Evolutionary conservation across 2,888 invertebrate genomes (phyloP).

Genomic region (Spilarctia lutea): DNA sequence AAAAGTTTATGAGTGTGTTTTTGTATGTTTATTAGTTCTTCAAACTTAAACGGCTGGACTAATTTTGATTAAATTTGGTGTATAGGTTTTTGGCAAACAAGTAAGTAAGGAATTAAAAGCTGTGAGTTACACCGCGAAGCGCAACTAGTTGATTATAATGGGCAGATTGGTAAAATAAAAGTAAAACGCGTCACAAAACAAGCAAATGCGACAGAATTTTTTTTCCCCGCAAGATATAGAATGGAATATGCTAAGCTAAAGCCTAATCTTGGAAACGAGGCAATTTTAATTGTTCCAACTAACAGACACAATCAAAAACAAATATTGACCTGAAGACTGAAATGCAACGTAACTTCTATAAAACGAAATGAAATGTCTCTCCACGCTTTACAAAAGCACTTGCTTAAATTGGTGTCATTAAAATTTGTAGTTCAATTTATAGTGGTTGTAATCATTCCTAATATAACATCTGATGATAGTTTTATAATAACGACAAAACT

Average conservation of each 20-base stretch:
- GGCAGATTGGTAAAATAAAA: too few relatives aligned
- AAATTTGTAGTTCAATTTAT: background rate
- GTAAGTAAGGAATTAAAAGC: too few relatives aligned
- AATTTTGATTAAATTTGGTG: too few relatives aligned
- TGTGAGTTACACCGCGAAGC: too few relatives aligned
- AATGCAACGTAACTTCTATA: background rate
- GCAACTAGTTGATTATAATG: too few relatives aligned
- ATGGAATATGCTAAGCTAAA: background rate
- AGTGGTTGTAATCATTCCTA: background rate
- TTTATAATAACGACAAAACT: conserved; percentile 39
- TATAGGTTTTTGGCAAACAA: too few relatives aligned
- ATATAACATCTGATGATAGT: conserved; percentile 21
- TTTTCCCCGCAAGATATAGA: too few relatives aligned
- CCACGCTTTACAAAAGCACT: background rate
- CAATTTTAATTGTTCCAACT: background rate
- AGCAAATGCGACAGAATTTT: background rate
- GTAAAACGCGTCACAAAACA: background rate
- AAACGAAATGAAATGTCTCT: background rate
- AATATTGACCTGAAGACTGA: background rate
- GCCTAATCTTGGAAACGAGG: background rate
- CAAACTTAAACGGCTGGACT: too few relatives aligned
- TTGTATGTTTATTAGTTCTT: too few relatives aligned
- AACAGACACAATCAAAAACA: background rate
- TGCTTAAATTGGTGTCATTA: background rate
- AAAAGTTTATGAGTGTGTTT: too few relatives aligned